A percentile compares a stretch with the other conserved stretches of the same genome.
Conservation (phyloP, 1,140 invertebrate species). For the Tyrophagus putrescentiae region DNA sequence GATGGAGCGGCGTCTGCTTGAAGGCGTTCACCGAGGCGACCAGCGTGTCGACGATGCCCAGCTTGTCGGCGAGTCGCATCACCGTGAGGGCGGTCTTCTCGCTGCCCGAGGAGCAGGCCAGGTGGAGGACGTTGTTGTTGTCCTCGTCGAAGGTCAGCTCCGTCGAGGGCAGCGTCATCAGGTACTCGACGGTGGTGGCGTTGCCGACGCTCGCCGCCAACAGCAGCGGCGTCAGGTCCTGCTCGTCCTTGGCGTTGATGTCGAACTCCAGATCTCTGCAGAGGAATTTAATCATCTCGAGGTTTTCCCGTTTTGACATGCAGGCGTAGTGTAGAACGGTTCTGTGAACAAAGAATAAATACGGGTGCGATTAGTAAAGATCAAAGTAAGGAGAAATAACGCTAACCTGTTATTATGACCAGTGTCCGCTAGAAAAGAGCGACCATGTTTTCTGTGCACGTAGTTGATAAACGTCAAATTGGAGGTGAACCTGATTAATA, state of each 20-base stretch:
- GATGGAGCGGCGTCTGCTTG: conserved; percentile 42
- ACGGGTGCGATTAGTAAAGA: not conserved
- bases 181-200: conserved; percentile 38
- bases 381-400: not conserved
- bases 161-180: conserved; percentile 38
- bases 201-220: conserved; percentile 49
- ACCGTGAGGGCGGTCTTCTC: conserved; percentile 39
- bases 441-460: not conserved
- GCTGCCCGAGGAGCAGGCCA: conserved; percentile 40
- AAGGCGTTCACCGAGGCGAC: conserved; percentile 43
- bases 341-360: conserved; percentile 9
- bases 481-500: not conserved
- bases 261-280: conserved; percentile 34
- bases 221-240: conserved; percentile 41
- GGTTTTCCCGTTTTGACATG: conserved; percentile 9
- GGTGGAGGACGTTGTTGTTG: conserved; percentile 45
- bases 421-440: not conserved
- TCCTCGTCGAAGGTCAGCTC: conserved; percentile 36
- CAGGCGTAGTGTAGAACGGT: conserved; percentile 15
- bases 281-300: not conserved
- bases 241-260: conserved; percentile 31
- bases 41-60: conserved; percentile 40
- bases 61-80: conserved; percentile 33
- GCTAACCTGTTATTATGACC: not conserved
- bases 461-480: conserved; percentile 2